Base-by-base conservation (phyloP, 2,113 vertebrate genomes). In the Ceyx margarethae region DNA sequence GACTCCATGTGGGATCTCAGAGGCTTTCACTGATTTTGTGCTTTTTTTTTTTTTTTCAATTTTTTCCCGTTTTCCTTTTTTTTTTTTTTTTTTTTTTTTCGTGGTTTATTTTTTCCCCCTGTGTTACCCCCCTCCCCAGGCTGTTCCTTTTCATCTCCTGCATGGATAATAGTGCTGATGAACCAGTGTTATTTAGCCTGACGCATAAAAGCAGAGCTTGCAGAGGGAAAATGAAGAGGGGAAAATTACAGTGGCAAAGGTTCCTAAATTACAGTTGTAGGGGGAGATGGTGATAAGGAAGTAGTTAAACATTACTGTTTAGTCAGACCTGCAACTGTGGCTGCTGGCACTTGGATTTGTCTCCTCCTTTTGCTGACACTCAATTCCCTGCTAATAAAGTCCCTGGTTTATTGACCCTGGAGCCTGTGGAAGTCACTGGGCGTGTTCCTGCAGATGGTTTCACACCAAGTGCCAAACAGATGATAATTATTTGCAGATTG, bases 221-320 rank as follows among this genome's bases (percentile, higher is more conserved):
- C 96, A 97, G 92, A 87, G 94, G 71, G 62, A 91, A 26, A 51
- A 85, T 48, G 90, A 96, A 95, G 81, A 85, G 81, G 71, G 67
- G 71, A 92, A 89, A 97, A 96, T 97, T 95, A 92, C 81, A 94
- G 94, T 96, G 87, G 94, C 96, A 93, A 97, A 97, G 97, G 95
- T 96, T 96, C 79, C 94, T 97, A 90, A 96, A 94, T 97, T 97
- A 93, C 77, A 96, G 95, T 94, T 96, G 94, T 84, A 80, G 79
- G 85, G 94, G 91, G 95, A 93, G 93, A 93, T 53, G 82, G 62
- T 91, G 96, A 97, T 97, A 98, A 97, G 97, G 87, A 97, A 97
- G 94, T 93, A 90, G 97, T 97, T 98, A 98, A 97, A 97, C 86
- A 96, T 96, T 97, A 91, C 91, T 95, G 69, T 96, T 97, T 94